These are phyloP conservation scores for Trogon melanurus DNA, from an alignment of 2,113 vertebrate genomes.

Conservation along the genomic window DNA sequence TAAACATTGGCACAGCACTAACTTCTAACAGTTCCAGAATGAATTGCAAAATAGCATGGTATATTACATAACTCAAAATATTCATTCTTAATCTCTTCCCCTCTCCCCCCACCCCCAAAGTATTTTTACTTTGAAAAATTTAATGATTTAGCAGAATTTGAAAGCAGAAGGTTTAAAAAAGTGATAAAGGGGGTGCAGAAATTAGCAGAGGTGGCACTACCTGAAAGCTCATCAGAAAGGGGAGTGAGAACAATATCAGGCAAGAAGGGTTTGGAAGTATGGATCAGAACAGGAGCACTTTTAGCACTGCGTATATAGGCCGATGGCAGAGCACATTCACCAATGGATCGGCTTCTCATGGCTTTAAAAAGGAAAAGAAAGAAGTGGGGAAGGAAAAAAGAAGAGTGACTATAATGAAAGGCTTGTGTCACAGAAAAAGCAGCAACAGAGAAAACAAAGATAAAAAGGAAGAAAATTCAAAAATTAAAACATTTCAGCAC, in stretches of 20 bases:
- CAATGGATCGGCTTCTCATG: slow-evolving; percentile 99
- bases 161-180: slow-evolving; percentile 81
- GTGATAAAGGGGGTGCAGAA: slow-evolving; percentile 86
- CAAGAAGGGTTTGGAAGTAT: slow-evolving; percentile 99
- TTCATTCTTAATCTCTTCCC: slow-evolving; percentile 73
- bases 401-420: slow-evolving; percentile 86
- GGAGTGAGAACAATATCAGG: slow-evolving; percentile 97
- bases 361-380: slow-evolving; percentile 90
- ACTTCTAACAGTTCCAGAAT: slow-evolving; percentile 82
- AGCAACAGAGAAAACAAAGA: slow-evolving; percentile 83
- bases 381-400: slow-evolving; percentile 83
- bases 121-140: slow-evolving; percentile 77
- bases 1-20: slow-evolving; percentile 84
- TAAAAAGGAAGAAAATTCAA: slow-evolving; percentile 81
- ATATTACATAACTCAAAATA: slow-evolving; percentile 74
- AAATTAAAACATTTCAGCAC: slow-evolving; percentile 87
- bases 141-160: slow-evolving; percentile 79
- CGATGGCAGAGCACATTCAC: slow-evolving; percentile 99
- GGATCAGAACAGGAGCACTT: slow-evolving; percentile 99
- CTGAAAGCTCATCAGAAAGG: slow-evolving; percentile 99
- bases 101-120: slow-evolving; percentile 73
- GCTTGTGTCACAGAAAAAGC: slow-evolving; percentile 84
- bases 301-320: slow-evolving; percentile 99
- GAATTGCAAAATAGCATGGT: slow-evolving; percentile 73
- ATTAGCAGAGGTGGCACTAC: slow-evolving; percentile 94